phyloP scores from a whole-genome alignment of 1,140 invertebrate genomes.

The Elymnias hypermnestra region DNA sequence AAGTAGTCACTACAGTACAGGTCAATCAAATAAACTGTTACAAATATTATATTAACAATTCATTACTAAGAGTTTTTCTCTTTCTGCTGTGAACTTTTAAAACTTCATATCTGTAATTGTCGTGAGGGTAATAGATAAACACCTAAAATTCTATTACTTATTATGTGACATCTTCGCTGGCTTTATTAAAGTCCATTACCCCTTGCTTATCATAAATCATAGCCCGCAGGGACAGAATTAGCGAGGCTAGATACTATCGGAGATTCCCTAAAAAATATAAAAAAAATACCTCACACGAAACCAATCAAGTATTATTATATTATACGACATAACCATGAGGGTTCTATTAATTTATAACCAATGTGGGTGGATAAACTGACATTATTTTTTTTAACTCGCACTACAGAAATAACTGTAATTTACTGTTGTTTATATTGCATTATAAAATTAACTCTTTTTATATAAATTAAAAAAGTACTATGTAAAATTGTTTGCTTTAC shows the following conservation, averaged over 20 bases:
- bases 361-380: conserved; percentile 70
- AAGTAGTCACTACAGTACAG: no score
- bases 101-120: no score
- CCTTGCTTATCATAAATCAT: conserved; percentile 51
- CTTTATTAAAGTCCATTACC: conserved; percentile 15
- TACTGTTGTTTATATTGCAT: conserved; percentile 16
- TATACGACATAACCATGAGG: conserved; percentile 50
- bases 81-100: no score
- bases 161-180: neutral
- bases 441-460: neutral
- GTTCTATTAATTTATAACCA: conserved; percentile 74
- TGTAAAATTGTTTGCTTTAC: no score
- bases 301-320: conserved; percentile 68
- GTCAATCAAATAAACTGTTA: no score
- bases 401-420: conserved; percentile 57
- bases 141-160: neutral
- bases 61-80: no score
- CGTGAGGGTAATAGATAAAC: no score
- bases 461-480: no score
- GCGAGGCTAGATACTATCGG: conserved; percentile 40
- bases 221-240: conserved; percentile 56
- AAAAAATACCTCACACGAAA: conserved; percentile 72
- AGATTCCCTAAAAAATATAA: conserved; percentile 56
- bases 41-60: no score
- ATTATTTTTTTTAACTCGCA: conserved; percentile 57